Conservation (phyloP, 2,888 invertebrate species). For the Brachylomia viminalis region DNA sequence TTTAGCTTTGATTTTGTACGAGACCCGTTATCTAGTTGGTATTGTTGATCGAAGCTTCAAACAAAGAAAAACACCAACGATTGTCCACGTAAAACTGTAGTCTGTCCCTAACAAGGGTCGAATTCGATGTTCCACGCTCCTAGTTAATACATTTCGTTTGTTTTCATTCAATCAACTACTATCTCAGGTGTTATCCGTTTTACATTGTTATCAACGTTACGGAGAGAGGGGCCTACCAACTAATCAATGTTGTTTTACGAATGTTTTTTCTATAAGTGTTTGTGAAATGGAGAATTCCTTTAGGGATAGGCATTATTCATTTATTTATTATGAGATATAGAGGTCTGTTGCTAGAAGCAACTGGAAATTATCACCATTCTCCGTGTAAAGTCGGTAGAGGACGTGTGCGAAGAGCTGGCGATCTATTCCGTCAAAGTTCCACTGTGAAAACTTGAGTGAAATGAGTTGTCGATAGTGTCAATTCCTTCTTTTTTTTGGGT, state of each 20-base stretch:
- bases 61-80: background rate
- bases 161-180: conserved; percentile 72
- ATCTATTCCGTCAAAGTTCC: too few species aligned
- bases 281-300: conserved; percentile 29
- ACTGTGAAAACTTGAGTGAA: too few species aligned
- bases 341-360: background rate
- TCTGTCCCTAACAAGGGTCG: conserved; percentile 42
- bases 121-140: conserved; percentile 50
- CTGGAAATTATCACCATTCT: too few species aligned
- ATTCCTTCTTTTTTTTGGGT: too few species aligned
- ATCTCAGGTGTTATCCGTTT: conserved; percentile 65
- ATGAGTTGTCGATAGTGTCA: too few species aligned
- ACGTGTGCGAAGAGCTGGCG: too few species aligned
- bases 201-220: conserved; percentile 39
- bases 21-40: too few species aligned
- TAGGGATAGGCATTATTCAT: background rate
- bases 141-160: conserved; percentile 62
- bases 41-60: background rate
- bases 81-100: background rate
- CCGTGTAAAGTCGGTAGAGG: too few species aligned
- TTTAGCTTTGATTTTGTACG: too few species aligned
- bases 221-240: conserved; percentile 10
- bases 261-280: conserved; percentile 20
- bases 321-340: background rate
- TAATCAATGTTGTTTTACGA: conserved; percentile 56